Evolutionary conservation across 2,113 vertebrate species (phyloP), one percentile per base, ranked within the genome.

Genomic region (Choloepus hoffmanni): DNA sequence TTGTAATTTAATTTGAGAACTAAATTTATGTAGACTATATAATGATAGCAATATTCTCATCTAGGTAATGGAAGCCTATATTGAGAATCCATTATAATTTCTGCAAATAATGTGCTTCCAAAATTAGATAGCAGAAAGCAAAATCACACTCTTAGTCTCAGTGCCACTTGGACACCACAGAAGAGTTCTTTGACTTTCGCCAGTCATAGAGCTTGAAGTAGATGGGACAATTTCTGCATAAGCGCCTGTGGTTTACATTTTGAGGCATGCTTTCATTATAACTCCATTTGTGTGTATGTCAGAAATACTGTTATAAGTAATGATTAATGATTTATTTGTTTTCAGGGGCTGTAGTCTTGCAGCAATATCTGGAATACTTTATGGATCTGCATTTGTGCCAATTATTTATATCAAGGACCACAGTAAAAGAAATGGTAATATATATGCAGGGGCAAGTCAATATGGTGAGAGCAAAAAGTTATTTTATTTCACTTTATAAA

Each of bases 371-470:
- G 99, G 99, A 73, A 96, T 99, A 90, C 93, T 99, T 30, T 99
- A 99, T 0, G 99, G 99, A 26, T 99, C 98, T 33, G 98, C 98
- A 55, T 99, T 99, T 96, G 83, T 98, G 40, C 99, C 99, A 2
- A 97, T 99, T 53, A 98, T 99, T 94, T 99, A 99, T 96, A 99
- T 99, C 88, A 99, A 99, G 98, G 99, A 99, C 95, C 99, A 98
- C 58, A 98, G 99, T 53, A 98, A 97, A 33, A 98, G 96, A 96
- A 98, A 98, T 89, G 98, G 97, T 82, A 99, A 99, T 43, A 10
- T 97, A 0, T 99, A 99, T 33, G 68, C 97, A 24, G 99, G 99
- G 95, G 99, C 99, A 84, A 99, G 99, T 97, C 98, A 99, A 67
- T 99, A 99, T 63, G 99, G 99, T 99, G 98, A 97, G 97, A 58